Conservation (phyloP, 2,113 vertebrate species). For the Dicaeum eximium region DNA sequence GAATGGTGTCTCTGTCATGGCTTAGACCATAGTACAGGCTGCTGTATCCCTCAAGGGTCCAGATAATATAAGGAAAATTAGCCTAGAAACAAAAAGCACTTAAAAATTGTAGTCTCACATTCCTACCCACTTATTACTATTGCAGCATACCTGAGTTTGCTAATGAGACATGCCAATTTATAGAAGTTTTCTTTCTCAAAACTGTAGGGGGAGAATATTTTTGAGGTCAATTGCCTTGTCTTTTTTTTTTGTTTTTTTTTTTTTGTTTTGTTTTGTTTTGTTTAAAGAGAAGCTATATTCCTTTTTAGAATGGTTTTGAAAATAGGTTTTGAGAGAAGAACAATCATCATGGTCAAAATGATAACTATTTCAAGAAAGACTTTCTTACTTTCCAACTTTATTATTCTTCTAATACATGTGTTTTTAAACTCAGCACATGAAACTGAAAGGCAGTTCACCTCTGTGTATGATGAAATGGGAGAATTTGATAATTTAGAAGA, state of each 20-base stretch:
- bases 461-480: neutral
- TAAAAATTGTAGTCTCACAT: constrained; percentile 49
- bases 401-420: neutral
- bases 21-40: constrained; percentile 22
- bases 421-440: neutral
- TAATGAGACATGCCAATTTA: neutral
- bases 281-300: neutral
- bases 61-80: constrained; percentile 32
- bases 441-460: neutral
- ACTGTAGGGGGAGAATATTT: neutral
- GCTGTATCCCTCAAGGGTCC: neutral
- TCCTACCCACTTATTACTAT: constrained; percentile 3
- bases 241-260: neutral
- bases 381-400: no score
- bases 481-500: neutral
- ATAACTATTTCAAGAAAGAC: neutral
- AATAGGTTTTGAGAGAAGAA: neutral
- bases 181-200: neutral
- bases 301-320: neutral
- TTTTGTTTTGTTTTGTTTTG: no score
- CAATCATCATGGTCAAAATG: neutral
- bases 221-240: neutral
- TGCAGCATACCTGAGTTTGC: neutral
- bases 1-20: constrained; percentile 3
- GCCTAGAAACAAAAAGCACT: constrained; percentile 32